Percentiles rank a stretch among this genome's conserved stretches.
phyloP scores from a whole-genome alignment of 2,113 vertebrate genomes.

The Microcebus murinus region DNA sequence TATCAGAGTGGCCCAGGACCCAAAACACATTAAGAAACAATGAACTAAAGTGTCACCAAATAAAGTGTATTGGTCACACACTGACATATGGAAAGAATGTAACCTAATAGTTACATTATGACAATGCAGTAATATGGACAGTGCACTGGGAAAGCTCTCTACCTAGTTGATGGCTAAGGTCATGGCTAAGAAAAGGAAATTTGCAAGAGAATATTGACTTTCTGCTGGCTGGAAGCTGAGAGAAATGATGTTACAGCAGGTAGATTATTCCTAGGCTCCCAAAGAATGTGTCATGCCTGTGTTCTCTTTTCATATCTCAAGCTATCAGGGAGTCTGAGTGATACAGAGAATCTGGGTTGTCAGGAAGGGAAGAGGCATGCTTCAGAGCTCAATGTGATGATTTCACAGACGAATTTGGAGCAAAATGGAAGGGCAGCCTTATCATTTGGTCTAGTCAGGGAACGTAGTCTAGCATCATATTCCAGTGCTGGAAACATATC shows the following conservation, averaged over 20 bases:
- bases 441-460: background rate
- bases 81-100: constrained; percentile 61
- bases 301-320: background rate
- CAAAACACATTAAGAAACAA: background rate
- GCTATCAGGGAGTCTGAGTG: background rate
- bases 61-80: constrained; percentile 73
- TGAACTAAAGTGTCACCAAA: constrained; percentile 45
- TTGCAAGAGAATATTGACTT: background rate
- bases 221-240: background rate
- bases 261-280: background rate
- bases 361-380: background rate
- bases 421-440: background rate
- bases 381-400: background rate
- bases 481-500: background rate
- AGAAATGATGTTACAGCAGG: background rate
- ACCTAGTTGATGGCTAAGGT: background rate
- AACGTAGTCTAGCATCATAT: fast-evolving
- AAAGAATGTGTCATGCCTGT: background rate
- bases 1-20: background rate
- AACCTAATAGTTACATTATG: constrained; percentile 68
- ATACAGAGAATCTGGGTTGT: background rate
- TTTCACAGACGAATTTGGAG: background rate
- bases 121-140: background rate
- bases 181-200: background rate
- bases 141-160: background rate